phyloP scores from a whole-genome alignment of 2,113 vertebrate species.

The Notechis scutatus region DNA sequence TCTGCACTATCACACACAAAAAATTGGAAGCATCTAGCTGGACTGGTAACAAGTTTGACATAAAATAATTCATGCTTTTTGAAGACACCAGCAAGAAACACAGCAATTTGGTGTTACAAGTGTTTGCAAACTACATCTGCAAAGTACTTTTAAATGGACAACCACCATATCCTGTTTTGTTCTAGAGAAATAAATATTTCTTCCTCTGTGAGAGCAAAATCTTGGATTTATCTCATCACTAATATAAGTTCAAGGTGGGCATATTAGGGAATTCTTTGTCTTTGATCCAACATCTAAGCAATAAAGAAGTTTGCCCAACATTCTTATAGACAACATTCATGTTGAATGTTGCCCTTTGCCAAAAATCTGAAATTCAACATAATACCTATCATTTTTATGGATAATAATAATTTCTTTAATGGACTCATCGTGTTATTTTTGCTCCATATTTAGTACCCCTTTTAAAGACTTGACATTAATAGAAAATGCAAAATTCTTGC shows the following conservation, averaged over 20 bases:
- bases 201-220: background rate
- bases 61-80: background rate
- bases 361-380: conserved; percentile 47
- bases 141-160: background rate
- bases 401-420: conserved; percentile 12
- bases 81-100: background rate
- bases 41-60: background rate
- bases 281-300: background rate
- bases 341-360: conserved; percentile 41
- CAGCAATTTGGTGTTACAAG: background rate
- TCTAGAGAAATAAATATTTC: background rate
- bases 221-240: background rate
- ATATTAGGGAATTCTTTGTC: background rate
- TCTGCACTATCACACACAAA: background rate
- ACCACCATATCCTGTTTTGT: background rate
- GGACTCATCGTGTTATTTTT: conserved; percentile 28
- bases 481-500: conserved; percentile 62
- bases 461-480: conserved; percentile 54
- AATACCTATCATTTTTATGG: conserved; percentile 52
- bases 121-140: background rate
- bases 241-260: background rate
- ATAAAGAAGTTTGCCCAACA: background rate
- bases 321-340: background rate
- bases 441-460: conserved; percentile 61
- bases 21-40: background rate